Conservation (phyloP, 2,888 invertebrate genomes). For the Epiblema foenella region DNA sequence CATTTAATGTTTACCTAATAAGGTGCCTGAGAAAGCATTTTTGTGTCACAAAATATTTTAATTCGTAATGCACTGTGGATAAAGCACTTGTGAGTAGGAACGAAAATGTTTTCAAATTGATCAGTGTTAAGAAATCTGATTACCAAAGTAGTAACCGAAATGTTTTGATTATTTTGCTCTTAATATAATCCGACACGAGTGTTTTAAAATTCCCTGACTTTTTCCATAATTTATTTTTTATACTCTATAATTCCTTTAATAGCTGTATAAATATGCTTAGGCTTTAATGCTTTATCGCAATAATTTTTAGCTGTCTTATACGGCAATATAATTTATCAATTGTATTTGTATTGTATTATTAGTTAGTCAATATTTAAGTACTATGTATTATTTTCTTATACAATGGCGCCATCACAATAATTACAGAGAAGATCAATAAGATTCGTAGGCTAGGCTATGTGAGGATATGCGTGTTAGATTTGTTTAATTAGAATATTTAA, state of each 20-base stretch:
- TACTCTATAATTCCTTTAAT: constrained; percentile 63
- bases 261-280: constrained; percentile 79
- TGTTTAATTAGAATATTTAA: constrained; percentile 72
- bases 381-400: constrained; percentile 59
- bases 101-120: constrained; percentile 51
- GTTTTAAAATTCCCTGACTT: constrained; percentile 59
- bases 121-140: constrained; percentile 50
- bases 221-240: constrained; percentile 76
- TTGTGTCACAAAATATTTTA: constrained; percentile 69
- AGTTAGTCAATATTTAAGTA: constrained; percentile 79
- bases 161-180: constrained; percentile 23
- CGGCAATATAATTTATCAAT: constrained; percentile 65
- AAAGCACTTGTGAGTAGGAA: constrained; percentile 59
- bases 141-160: constrained; percentile 34
- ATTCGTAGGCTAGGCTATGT: constrained; percentile 69
- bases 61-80: constrained; percentile 71
- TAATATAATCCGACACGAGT: constrained; percentile 45
- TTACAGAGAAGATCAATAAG: constrained; percentile 67
- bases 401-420: constrained; percentile 79
- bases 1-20: constrained; percentile 57
- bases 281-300: constrained; percentile 72
- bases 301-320: constrained; percentile 68
- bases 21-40: constrained; percentile 70
- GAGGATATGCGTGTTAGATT: constrained; percentile 72
- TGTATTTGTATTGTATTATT: constrained; percentile 72